Conservation (phyloP, 2,113 vertebrate genomes). For the Calidris pugnax region DNA sequence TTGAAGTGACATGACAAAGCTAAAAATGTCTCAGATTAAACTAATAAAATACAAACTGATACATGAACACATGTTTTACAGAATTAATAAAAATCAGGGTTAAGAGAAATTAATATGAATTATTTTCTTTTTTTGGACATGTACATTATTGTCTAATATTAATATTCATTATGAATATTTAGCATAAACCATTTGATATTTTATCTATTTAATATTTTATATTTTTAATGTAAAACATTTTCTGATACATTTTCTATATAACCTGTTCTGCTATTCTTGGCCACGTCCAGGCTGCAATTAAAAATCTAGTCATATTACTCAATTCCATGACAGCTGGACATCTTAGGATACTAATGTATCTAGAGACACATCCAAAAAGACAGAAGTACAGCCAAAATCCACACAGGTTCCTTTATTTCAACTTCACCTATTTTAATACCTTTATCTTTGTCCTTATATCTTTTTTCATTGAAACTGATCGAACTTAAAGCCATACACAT, state of each 20-base stretch:
- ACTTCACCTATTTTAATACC: not conserved
- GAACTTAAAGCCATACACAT: not conserved
- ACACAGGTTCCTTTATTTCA: not conserved
- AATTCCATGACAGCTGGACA: not conserved
- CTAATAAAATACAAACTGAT: not conserved
- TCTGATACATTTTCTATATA: not conserved
- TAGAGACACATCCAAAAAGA: not conserved
- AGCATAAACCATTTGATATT: not conserved
- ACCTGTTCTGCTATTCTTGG: not conserved
- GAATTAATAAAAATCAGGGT: not conserved
- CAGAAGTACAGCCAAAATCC: not conserved
- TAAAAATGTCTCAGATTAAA: not conserved
- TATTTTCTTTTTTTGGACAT: not conserved
- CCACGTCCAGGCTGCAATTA: not conserved
- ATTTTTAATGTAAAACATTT: not conserved
- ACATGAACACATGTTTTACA: not conserved
- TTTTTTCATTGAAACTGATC: not conserved
- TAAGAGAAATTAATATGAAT: not conserved
- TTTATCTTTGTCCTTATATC: not conserved
- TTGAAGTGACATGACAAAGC: not conserved
- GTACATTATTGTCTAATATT: not conserved
- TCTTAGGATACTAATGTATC: not conserved
- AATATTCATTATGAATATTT: not conserved
- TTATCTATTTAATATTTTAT: not conserved
- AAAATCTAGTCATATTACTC: not conserved